These are phyloP conservation scores for Pheosia gnoma DNA, from an alignment of 2,888 invertebrate species.

Conservation along the genomic window DNA sequence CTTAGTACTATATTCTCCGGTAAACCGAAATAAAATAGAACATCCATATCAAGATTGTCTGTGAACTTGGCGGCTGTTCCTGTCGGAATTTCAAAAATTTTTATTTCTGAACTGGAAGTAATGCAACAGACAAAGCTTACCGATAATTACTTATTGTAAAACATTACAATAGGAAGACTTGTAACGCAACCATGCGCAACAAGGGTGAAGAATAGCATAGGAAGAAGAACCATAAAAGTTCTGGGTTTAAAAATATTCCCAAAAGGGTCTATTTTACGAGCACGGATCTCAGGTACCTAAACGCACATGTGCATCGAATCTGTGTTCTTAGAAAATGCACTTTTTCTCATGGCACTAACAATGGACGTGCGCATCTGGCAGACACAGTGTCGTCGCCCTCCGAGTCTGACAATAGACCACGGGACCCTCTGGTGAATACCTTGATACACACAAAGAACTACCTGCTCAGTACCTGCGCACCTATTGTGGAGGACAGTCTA, in stretches of 20 bases:
- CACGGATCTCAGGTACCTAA: slow-evolving; percentile 53
- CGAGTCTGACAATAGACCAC: slow-evolving; percentile 51
- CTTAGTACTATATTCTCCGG: too few relatives aligned
- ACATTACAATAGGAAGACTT: slow-evolving; percentile 21
- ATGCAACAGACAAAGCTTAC: slow-evolving; percentile 28
- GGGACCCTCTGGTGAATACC: slow-evolving; percentile 34
- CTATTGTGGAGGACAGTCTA: slow-evolving; percentile 28
- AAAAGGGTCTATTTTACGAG: slow-evolving; percentile 49
- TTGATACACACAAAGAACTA: slow-evolving; percentile 45
- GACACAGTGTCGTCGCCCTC: slow-evolving; percentile 68
- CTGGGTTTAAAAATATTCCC: slow-evolving; percentile 28
- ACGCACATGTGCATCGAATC: slow-evolving; percentile 64
- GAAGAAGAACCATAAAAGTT: slow-evolving; percentile 16
- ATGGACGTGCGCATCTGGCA: slow-evolving; percentile 68
- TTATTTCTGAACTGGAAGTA: not conserved
- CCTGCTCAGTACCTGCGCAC: slow-evolving; percentile 57
- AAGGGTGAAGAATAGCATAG: slow-evolving; percentile 11
- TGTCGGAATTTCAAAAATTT: too few relatives aligned
- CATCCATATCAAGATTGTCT: too few relatives aligned
- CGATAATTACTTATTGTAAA: slow-evolving; percentile 39
- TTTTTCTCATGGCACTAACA: slow-evolving; percentile 55
- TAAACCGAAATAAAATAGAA: too few relatives aligned
- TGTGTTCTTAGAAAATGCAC: slow-evolving; percentile 58
- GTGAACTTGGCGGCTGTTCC: too few relatives aligned
- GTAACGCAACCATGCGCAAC: slow-evolving; percentile 30